These are phyloP conservation scores for Xylota sylvarum DNA, from an alignment of 2,888 invertebrate species.

Conservation along the genomic window DNA sequence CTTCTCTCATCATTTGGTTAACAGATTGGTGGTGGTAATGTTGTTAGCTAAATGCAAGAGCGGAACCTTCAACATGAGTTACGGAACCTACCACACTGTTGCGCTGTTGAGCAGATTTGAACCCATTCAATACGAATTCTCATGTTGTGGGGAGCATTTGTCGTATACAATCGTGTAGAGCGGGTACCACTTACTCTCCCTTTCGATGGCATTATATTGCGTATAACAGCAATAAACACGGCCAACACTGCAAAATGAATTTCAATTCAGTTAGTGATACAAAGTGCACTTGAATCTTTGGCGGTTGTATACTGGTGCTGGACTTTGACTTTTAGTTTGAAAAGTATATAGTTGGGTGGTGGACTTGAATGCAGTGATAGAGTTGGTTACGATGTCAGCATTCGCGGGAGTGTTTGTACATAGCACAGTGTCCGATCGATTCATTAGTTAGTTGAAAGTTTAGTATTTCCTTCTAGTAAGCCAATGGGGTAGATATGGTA, in stretches of 20 bases:
- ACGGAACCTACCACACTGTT: constrained; percentile 28
- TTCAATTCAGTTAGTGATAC: constrained; percentile 50
- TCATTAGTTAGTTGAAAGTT: no score
- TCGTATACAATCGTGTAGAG: constrained; percentile 15
- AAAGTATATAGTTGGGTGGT: not conserved
- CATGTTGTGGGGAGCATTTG: constrained; percentile 37
- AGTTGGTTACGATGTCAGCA: no score
- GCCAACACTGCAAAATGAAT: constrained; percentile 45
- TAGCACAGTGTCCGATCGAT: no score
- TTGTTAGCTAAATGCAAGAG: constrained; percentile 46
- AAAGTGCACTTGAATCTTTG: constrained; percentile 54
- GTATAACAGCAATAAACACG: constrained; percentile 47
- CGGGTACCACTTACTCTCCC: constrained; percentile 65
- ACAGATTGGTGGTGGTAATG: constrained; percentile 29
- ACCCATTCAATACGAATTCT: constrained; percentile 44
- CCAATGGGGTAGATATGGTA: no score
- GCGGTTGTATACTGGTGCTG: constrained; percentile 28
- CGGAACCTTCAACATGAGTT: constrained; percentile 56
- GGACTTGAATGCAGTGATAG: no score
- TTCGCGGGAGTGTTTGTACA: no score
- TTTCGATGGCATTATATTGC: constrained; percentile 64
- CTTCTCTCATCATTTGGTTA: constrained; percentile 46
- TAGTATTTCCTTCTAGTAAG: no score
- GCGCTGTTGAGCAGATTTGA: constrained; percentile 40
- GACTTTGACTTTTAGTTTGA: constrained; percentile 54